phyloP scores from a whole-genome alignment of 2,797 vertebrate genomes.

The Geotrypetes seraphini region DNA sequence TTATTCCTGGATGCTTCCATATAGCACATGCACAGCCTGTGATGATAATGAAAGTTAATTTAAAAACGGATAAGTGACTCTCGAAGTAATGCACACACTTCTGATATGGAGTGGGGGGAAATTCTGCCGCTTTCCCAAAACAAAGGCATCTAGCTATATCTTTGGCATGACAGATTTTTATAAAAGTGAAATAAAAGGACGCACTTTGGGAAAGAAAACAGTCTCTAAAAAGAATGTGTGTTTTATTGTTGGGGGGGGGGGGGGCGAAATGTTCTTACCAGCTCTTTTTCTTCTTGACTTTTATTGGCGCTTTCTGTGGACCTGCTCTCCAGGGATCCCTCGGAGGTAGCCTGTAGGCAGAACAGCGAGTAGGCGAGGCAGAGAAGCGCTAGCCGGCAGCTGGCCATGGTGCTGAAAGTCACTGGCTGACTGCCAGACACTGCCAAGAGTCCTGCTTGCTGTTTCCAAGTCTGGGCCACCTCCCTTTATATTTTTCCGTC shows the following conservation, averaged over 20 bases:
- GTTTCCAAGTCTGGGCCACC: too few relatives aligned
- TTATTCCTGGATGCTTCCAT: too few relatives aligned
- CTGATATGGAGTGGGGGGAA: too few relatives aligned
- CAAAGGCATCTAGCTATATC: too few relatives aligned
- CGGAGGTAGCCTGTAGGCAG: constrained; percentile 32
- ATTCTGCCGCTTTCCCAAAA: too few relatives aligned
- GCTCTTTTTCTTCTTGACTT: constrained; percentile 60
- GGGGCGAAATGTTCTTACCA: constrained; percentile 46
- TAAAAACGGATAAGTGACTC: too few relatives aligned
- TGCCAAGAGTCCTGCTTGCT: background rate
- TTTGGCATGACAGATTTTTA: too few relatives aligned
- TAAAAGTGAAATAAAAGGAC: accelerated
- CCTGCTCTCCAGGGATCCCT: constrained; percentile 49
- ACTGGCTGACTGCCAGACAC: too few relatives aligned
- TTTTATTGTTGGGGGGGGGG: background rate
- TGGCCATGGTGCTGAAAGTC: constrained; percentile 57
- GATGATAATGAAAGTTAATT: too few relatives aligned
- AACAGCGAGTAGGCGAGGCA: constrained; percentile 42
- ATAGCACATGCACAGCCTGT: too few relatives aligned
- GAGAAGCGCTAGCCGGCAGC: constrained; percentile 41
- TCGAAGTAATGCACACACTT: too few relatives aligned
- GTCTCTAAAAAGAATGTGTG: accelerated
- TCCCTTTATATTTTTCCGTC: too few relatives aligned
- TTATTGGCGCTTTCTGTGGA: constrained; percentile 42
- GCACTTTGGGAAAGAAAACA: accelerated